A percentile compares a stretch with the other conserved stretches of the same genome.
phyloP scores from a whole-genome alignment of 2,888 invertebrate genomes.

The Sepiola atlantica region DNA sequence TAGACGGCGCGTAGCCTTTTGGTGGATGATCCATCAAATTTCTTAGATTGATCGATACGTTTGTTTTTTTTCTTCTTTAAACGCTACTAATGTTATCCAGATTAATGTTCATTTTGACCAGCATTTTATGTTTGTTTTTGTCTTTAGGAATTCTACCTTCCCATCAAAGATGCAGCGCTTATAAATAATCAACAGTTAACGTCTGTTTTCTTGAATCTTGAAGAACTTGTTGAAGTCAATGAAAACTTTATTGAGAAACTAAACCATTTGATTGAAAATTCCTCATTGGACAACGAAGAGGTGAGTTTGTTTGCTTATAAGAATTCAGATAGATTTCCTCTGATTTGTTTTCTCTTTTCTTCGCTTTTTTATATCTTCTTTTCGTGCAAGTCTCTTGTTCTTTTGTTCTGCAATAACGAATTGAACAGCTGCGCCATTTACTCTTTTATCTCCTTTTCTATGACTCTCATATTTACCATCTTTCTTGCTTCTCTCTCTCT shows the following conservation, averaged over 20 bases:
- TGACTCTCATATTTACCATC: too few species aligned
- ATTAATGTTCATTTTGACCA: neutral
- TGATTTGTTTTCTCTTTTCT: neutral
- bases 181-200: slow-evolving; percentile 92
- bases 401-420: too few species aligned
- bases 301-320: slow-evolving; percentile 56
- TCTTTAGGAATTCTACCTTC: slow-evolving; percentile 76
- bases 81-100: too few species aligned
- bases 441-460: too few species aligned
- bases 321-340: neutral
- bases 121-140: slow-evolving; percentile 49
- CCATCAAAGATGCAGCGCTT: slow-evolving; percentile 93
- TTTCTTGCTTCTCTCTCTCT: neutral
- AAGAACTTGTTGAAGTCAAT: slow-evolving; percentile 86
- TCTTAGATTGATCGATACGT: too few species aligned
- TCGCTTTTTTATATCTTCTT: neutral
- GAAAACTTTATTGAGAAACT: slow-evolving; percentile 89
- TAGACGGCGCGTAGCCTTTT: too few species aligned
- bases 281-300: slow-evolving; percentile 79
- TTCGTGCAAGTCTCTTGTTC: too few species aligned
- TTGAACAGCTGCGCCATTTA: too few species aligned
- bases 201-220: slow-evolving; percentile 93
- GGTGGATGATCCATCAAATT: too few species aligned
- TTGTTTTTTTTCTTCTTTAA: too few species aligned
- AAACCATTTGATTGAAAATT: slow-evolving; percentile 89